Evolutionary conservation across 2,113 vertebrate genomes (phyloP), one percentile per base, ranked within the genome.

Genomic region (Tychaedon coryphoeus): DNA sequence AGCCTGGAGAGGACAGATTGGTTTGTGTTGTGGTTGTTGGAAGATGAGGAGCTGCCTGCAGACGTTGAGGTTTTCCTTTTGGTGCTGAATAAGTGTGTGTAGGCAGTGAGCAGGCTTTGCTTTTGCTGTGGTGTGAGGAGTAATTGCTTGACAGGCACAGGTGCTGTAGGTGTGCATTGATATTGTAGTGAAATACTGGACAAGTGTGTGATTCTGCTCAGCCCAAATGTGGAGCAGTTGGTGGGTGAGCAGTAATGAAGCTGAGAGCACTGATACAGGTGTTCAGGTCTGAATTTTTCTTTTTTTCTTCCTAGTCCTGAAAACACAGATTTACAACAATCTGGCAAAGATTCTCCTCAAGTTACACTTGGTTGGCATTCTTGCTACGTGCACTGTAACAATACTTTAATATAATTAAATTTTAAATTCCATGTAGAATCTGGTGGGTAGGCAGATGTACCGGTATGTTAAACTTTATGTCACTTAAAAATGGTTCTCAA

Each of bases 381-480:
- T 95, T 93, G 96, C 93, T 92, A 83, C 28, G 45, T 19, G 11
- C 48, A 33, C 96, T 97, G 96, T 97, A 98, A 97, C 97, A 97
- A 97, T 98, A 89, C 98, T 97, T 97, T 97, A 97, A 98, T 98
- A 98, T 98, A 98, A 99, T 99, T 99, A 99, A 99, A 99, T 98
- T 98, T 98, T 98, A 98, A 98, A 98, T 98, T 98, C 98, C 96
- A 56, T 98, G 98, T 99, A 98, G 98, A 99, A 99, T 98, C 98
- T 98, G 98, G 98, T 97, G 97, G 98, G 98, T 98, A 98, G 98
- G 99, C 99, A 99, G 98, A 99, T 99, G 98, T 98, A 98, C 95
- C 51, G 97, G 97, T 97, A 93, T 98, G 99, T 99, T 99, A 99
- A 99, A 99, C 98, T 99, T 99, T 99, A 99, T 99, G 99, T 99